Evolutionary conservation across 2,797 vertebrate genomes (phyloP).

Genomic region (Rhyacichthys aspro): DNA sequence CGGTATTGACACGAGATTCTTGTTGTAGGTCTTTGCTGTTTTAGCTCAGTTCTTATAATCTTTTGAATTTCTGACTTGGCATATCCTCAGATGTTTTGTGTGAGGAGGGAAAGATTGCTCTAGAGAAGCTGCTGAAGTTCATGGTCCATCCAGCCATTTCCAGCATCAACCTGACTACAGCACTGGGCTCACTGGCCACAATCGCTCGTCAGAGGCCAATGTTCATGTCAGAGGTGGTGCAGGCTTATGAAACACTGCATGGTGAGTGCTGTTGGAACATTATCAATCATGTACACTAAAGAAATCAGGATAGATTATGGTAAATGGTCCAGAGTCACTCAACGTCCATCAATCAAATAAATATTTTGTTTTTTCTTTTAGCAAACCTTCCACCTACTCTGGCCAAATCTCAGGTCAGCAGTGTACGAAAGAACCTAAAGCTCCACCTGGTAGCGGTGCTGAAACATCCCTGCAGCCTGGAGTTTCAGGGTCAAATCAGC

Average conservation of each 20-base stretch:
- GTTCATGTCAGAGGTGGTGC: conserved; percentile 97
- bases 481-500: conserved; percentile 93
- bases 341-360: too few relatives aligned
- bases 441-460: conserved; percentile 91
- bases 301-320: too few relatives aligned
- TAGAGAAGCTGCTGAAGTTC: conserved; percentile 93
- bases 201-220: conserved; percentile 93
- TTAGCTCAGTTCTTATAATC: not conserved
- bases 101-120: conserved; percentile 87
- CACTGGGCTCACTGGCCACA: conserved; percentile 89
- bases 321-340: not conserved
- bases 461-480: conserved; percentile 88
- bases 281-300: not conserved
- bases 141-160: conserved; percentile 97
- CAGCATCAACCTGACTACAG: conserved; percentile 95
- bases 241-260: conserved; percentile 92
- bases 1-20: conserved; percentile 67
- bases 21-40: not conserved
- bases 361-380: conserved; percentile 37
- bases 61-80: not conserved
- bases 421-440: conserved; percentile 94
- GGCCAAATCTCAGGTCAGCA: conserved; percentile 97
- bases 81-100: conserved; percentile 74
- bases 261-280: conserved; percentile 74
- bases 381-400: conserved; percentile 93